Base-by-base conservation (phyloP, 92 coral and sea anemone species). In the Palythoa caribaeorum region DNA sequence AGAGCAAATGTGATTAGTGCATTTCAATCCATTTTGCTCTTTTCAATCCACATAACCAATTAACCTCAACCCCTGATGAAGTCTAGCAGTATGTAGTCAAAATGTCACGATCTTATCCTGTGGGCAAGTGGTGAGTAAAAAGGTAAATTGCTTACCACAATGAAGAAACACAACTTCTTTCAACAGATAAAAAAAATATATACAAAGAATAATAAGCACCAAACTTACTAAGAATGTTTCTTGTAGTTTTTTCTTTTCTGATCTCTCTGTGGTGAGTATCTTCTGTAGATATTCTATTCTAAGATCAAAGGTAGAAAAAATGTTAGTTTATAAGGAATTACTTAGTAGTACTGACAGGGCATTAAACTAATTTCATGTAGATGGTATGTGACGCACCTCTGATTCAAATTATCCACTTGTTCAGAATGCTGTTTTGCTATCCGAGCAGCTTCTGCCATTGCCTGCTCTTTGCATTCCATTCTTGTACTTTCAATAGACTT, bases 391-490 rank as follows among this genome's bases (percentile, higher is more conserved):
- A 60, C 76, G 47, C 66, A 97, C 99, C 97, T 94, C 65, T 94
- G 93, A 74, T 92, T 90, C 9, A 97, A 87, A 60, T 48, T 87
- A 39, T 90, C 90, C 47, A 96, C 90, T 88, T 88, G 89, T 21
- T 86, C 88, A 54, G 94, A 53, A 79, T 97, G 98, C 72, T 87
- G 87, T 79, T 73, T 73, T 13, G 93, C 89, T 15, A 95, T 96
- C 54, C 92, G 92, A 19, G 80, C 90, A 76, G 95, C 92, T 69
- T 94, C 98, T 14, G 89, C 91, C 6, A 89, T 87, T 38, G 99
- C 98, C 65, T 91, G 70, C 55, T 77, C 91, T 44, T 97, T 95
- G 51, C 99, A 94, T 36, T 89, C 89, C 52, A 57, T 83, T 87
- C 73, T 91, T 37, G 98, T 97, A 20, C 81, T 70, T 68, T 88